Conservation (phyloP, 1,140 invertebrate species). For the Idris sp. region DNA sequence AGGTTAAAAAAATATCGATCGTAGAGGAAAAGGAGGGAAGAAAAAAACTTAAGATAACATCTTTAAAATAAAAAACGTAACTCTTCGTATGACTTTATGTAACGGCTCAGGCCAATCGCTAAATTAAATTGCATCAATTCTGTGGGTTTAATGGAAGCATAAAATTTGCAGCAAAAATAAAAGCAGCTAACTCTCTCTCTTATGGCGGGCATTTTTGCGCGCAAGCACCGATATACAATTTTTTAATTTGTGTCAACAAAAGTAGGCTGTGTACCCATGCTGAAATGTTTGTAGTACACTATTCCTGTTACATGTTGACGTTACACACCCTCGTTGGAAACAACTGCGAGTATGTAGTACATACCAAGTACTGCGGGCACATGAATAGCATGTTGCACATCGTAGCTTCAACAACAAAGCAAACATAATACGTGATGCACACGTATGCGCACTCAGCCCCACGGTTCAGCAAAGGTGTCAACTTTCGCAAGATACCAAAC, state of each 20-base stretch:
- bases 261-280: conserved; percentile 60
- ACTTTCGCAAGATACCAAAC: conserved; percentile 61
- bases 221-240: conserved; percentile 50
- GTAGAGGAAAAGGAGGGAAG: too few species aligned
- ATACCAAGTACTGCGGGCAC: conserved; percentile 54
- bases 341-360: conserved; percentile 57
- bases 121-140: too few species aligned
- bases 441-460: conserved; percentile 61
- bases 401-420: conserved; percentile 67
- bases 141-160: conserved; percentile 18
- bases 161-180: conserved; percentile 32
- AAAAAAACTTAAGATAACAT: too few species aligned
- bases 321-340: conserved; percentile 60
- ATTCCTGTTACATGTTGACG: conserved; percentile 54
- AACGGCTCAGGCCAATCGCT: too few species aligned
- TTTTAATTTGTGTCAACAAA: conserved; percentile 61
- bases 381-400: conserved; percentile 62
- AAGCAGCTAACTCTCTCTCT: too few species aligned
- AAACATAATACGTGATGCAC: conserved; percentile 65
- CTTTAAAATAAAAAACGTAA: too few species aligned
- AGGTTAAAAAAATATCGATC: too few species aligned
- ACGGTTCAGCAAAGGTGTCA: conserved; percentile 63
- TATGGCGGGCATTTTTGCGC: conserved; percentile 39
- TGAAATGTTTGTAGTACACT: conserved; percentile 63
- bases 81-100: too few species aligned